Base-by-base conservation (phyloP, 2,888 invertebrate species). In the Caenorhabditis sp. region DNA sequence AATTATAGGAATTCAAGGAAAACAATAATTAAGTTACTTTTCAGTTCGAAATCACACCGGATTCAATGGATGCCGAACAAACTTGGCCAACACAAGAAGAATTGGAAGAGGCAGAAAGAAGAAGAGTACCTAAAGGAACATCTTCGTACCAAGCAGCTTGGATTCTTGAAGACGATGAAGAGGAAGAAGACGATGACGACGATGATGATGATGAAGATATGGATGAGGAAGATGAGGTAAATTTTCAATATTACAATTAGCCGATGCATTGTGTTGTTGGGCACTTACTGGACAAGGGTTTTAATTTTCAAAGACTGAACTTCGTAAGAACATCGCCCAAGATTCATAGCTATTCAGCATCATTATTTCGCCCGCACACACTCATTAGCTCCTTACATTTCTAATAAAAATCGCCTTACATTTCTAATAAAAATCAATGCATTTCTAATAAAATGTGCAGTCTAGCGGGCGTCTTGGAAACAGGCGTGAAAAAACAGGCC, bases 31-130 rank as follows among this genome's bases (percentile, higher is more conserved):
- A n/a, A 14, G 50, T 5, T 8, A 20, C 14, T 50, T 31, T 62
- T 36, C 73, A 74, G 57, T 66, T 73, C 27, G 95, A 88, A 72
- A 82, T 81, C 25, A 54, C 77, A 31, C 82, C 84, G 20, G 94
- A 96, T 90, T 93, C 93, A 7, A 93, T 96, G 94, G 93, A 95
- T 88, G 94, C 93, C 1, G 97, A 97, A 88, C 97, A 97, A 89
- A 96, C 95, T 0, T 96, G 95, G 95, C 96, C 97, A 0, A 95
- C 95, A 20, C 93, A 93, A 78, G 94, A 95, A 86, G 95, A 96
- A 89, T 91, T 95, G 74, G 91, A 91, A 76, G 91, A 92, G 82
- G 86, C 76, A 0, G 76, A 72, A 2, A 64, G 67, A 50, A 93
- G 93, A 85, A 90, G 92, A 7, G 92, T 96, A 12, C 96, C 96